These are phyloP conservation scores for Silvanus unidentatus DNA, from an alignment of 2,888 invertebrate genomes.

Conservation along the genomic window DNA sequence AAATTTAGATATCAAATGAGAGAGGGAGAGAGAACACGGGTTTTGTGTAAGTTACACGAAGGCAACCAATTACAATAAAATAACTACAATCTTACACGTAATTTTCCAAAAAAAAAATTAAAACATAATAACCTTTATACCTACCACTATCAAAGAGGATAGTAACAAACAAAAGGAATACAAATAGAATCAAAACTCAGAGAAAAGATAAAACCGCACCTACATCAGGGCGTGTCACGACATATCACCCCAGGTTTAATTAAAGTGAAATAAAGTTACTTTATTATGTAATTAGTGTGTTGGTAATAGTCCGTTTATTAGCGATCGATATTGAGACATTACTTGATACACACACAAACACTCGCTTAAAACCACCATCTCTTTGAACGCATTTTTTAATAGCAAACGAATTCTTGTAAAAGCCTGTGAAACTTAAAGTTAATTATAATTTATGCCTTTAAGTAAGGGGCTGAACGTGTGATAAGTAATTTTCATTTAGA, in stretches of 20 bases:
- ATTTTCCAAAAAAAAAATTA: background rate
- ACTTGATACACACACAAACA: slow-evolving; percentile 11
- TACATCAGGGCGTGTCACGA: slow-evolving; percentile 22
- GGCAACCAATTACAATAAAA: no score
- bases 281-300: slow-evolving; percentile 26
- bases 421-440: slow-evolving; percentile 16
- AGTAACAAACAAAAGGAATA: slow-evolving; percentile 7
- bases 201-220: slow-evolving; percentile 21
- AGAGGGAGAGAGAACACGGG: no score
- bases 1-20: no score
- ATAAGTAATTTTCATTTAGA: no score
- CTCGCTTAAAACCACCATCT: no score
- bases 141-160: background rate
- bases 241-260: slow-evolving; percentile 24
- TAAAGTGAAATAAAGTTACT: slow-evolving; percentile 26
- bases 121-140: background rate
- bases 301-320: slow-evolving; percentile 19
- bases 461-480: no score
- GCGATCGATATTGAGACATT: slow-evolving; percentile 20
- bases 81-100: no score
- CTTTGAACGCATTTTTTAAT: slow-evolving; percentile 10
- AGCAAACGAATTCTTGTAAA: slow-evolving; percentile 16
- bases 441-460: slow-evolving; percentile 18
- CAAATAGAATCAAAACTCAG: slow-evolving; percentile 14
- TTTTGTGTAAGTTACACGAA: no score